Evolutionary conservation across 2,797 vertebrate genomes (phyloP).

Genomic region (Chelon auratus): DNA sequence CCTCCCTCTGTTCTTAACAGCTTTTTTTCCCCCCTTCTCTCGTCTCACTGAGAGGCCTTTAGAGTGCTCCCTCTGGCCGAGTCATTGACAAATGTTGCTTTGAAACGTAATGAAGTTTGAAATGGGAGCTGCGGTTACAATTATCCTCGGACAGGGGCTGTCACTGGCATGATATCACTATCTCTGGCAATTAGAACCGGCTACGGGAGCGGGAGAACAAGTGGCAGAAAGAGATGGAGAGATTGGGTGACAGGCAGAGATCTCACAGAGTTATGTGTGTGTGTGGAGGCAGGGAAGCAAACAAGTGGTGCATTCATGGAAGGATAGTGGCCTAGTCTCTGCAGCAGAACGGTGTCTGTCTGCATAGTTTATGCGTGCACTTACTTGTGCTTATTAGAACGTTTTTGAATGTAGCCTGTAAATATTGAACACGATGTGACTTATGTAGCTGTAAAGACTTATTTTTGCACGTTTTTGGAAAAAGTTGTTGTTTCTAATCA

Average conservation of each 20-base stretch:
- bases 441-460: background rate
- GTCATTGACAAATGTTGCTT: slow-evolving; percentile 85
- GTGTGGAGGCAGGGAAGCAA: slow-evolving; percentile 49
- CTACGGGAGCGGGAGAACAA: slow-evolving; percentile 54
- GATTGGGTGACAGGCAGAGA: slow-evolving; percentile 70
- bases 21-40: slow-evolving; percentile 19
- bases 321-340: slow-evolving; percentile 29
- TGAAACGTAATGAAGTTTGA: slow-evolving; percentile 88
- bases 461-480: background rate
- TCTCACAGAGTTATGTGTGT: slow-evolving; percentile 58
- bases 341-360: slow-evolving; percentile 20
- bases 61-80: slow-evolving; percentile 74
- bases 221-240: slow-evolving; percentile 60
- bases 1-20: slow-evolving; percentile 41
- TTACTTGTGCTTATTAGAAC: slow-evolving; percentile 1
- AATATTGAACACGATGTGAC: background rate
- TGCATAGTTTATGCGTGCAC: background rate
- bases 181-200: slow-evolving; percentile 79
- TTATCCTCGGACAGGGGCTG: slow-evolving; percentile 81
- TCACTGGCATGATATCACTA: slow-evolving; percentile 82
- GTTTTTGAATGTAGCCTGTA: background rate
- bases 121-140: slow-evolving; percentile 85
- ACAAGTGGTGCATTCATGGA: slow-evolving; percentile 57
- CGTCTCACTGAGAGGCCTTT: slow-evolving; percentile 68
- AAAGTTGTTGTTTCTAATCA: background rate